Evolutionary conservation across 1,140 invertebrate species (phyloP).

Genomic region (Brachionus rubens): DNA sequence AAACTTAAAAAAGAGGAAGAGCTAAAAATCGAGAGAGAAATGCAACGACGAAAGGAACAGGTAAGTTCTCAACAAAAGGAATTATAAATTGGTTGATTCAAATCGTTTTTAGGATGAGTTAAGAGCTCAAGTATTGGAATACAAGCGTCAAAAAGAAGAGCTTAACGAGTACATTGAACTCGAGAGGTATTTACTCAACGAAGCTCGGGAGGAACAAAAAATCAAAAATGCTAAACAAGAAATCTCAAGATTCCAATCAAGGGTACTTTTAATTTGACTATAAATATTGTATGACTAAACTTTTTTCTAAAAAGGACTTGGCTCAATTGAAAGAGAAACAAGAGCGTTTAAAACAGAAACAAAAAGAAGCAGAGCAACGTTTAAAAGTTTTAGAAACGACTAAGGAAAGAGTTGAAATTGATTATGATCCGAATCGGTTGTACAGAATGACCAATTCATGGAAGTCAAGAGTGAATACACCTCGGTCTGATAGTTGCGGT

Average conservation of each 20-base stretch:
- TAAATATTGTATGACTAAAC: neutral
- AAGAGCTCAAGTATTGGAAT: conserved; percentile 50
- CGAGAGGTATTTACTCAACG: conserved; percentile 9
- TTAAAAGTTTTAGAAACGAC: conserved; percentile 52
- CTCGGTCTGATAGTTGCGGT: neutral
- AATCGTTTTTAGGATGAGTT: conserved; percentile 49
- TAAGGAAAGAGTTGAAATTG: conserved; percentile 52
- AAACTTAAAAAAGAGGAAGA: conserved; percentile 51
- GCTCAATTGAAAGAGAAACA: conserved; percentile 51
- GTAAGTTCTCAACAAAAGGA: conserved; percentile 45
- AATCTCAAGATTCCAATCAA: conserved; percentile 46
- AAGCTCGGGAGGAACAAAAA: conserved; percentile 43
- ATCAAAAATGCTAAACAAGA: conserved; percentile 26
- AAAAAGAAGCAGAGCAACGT: conserved; percentile 51
- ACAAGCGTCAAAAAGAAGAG: conserved; percentile 51
- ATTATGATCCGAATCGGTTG: conserved; percentile 20
- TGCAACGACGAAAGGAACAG: conserved; percentile 53
- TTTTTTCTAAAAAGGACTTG: conserved; percentile 50
- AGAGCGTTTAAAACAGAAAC: conserved; percentile 51
- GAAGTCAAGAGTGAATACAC: conserved; percentile 33
- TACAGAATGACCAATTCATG: conserved; percentile 20
- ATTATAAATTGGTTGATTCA: neutral
- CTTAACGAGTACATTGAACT: conserved; percentile 51
- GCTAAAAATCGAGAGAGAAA: conserved; percentile 51
- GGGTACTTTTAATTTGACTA: conserved; percentile 50